Evolutionary conservation across 2,113 vertebrate species (phyloP).

Genomic region (Tinamus guttatus): DNA sequence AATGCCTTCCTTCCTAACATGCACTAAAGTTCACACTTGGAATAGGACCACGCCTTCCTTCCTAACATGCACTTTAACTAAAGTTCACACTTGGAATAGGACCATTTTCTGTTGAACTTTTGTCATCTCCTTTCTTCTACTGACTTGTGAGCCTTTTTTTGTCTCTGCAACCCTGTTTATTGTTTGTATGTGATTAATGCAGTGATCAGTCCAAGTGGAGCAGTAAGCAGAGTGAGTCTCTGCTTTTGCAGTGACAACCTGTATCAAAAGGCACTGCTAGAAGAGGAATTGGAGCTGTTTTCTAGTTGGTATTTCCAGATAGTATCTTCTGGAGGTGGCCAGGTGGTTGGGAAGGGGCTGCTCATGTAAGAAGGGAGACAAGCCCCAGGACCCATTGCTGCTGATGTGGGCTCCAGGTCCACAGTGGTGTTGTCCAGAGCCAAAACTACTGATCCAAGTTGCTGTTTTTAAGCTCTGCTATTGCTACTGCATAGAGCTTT

Average conservation of each 20-base stretch:
- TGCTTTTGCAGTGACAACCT: not conserved
- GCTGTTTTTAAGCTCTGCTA: not conserved
- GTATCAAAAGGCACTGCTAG: not conserved
- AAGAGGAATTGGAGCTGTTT: not conserved
- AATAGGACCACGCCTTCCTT: not conserved
- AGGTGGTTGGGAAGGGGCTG: not conserved
- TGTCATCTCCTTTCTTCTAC: not conserved
- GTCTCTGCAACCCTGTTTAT: not conserved
- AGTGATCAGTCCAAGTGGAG: not conserved
- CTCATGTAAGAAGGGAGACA: not conserved
- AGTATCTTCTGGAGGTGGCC: not conserved
- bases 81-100: not conserved
- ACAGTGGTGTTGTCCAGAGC: not conserved
- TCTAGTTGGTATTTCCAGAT: not conserved
- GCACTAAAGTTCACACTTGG: not conserved
- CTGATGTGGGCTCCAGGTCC: fast-evolving
- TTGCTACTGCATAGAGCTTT: slow-evolving; percentile 17
- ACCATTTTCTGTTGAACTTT: not conserved
- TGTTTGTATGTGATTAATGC: not conserved
- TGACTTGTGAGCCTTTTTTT: not conserved
- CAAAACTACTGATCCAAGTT: not conserved
- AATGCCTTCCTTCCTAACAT: not conserved
- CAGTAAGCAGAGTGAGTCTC: not conserved
- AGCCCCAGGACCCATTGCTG: not conserved
- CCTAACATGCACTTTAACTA: not conserved